Percentiles rank a stretch among this genome's conserved stretches.
phyloP scores from a whole-genome alignment of 2,797 vertebrate genomes.

The Gymnothorax reevesii region DNA sequence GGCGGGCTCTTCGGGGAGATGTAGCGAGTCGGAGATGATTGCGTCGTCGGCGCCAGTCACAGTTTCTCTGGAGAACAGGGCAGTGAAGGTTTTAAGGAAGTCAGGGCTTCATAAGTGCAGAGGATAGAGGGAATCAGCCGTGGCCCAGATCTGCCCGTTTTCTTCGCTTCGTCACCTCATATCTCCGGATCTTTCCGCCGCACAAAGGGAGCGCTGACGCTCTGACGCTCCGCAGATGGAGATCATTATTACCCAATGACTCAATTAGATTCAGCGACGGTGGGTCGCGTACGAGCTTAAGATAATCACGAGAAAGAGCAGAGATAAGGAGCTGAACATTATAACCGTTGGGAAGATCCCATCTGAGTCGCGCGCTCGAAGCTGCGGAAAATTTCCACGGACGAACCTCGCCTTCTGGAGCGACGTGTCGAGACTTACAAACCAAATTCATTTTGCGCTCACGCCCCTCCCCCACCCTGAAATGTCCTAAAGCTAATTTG shows the following conservation, averaged over 20 bases:
- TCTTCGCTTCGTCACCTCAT: constrained; percentile 37
- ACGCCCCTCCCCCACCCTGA: background rate
- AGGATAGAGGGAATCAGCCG: background rate
- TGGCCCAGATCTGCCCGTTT: constrained; percentile 40
- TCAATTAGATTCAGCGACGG: constrained; percentile 53
- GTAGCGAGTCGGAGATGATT: constrained; percentile 39
- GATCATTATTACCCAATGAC: background rate
- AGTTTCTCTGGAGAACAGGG: background rate
- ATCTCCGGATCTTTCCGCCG: constrained; percentile 39
- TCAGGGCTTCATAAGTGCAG: background rate
- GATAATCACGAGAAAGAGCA: constrained; percentile 47
- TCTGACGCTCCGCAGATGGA: constrained; percentile 36
- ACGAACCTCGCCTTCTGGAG: no score
- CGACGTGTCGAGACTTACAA: constrained; percentile 20
- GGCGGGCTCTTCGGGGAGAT: constrained; percentile 11
- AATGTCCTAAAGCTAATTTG: constrained; percentile 28
- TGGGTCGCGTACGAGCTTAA: constrained; percentile 34
- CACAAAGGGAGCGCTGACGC: constrained; percentile 27
- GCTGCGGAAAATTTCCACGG: background rate
- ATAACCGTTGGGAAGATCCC: constrained; percentile 51
- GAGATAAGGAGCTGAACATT: constrained; percentile 54
- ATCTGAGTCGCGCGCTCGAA: constrained; percentile 43
- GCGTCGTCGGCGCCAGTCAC: constrained; percentile 37
- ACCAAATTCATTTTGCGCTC: constrained; percentile 32
- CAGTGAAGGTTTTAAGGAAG: background rate